Percentiles rank a stretch among this genome's conserved stretches.
Conservation (phyloP, 2,797 vertebrate genomes). For the Clarias platycephalus region DNA sequence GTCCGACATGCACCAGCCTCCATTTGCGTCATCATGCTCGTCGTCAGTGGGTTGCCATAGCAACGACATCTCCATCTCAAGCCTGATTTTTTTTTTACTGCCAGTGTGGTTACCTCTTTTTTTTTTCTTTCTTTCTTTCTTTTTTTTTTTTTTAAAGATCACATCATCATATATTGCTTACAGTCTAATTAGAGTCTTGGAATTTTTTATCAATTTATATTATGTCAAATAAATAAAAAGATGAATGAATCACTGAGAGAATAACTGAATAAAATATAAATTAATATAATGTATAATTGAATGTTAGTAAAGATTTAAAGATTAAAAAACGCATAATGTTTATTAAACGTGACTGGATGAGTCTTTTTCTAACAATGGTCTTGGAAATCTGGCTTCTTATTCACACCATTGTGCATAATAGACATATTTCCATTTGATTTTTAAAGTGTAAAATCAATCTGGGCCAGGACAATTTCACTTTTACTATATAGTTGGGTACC, state of each 20-base stretch:
- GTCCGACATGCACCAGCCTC: constrained; percentile 55
- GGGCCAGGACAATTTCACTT: too few relatives aligned
- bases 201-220: background rate
- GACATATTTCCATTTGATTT: too few relatives aligned
- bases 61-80: constrained; percentile 48
- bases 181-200: background rate
- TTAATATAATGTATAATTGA: background rate
- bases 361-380: background rate
- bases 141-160: background rate
- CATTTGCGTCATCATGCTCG: constrained; percentile 50
- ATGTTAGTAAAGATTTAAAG: background rate
- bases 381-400: too few relatives aligned
- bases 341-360: background rate
- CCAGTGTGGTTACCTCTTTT: background rate
- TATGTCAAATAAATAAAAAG: background rate
- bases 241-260: background rate
- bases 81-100: constrained; percentile 29
- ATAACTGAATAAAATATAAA: background rate
- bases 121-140: background rate
- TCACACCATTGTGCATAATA: too few relatives aligned
- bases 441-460: too few relatives aligned
- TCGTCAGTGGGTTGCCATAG: constrained; percentile 54
- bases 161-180: background rate
- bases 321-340: background rate
- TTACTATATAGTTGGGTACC: too few relatives aligned